A percentile compares a stretch with the other conserved stretches of the same genome.
These are phyloP conservation scores for Siniperca chuatsi DNA, from an alignment of 2,113 vertebrate species.

Conservation along the genomic window DNA sequence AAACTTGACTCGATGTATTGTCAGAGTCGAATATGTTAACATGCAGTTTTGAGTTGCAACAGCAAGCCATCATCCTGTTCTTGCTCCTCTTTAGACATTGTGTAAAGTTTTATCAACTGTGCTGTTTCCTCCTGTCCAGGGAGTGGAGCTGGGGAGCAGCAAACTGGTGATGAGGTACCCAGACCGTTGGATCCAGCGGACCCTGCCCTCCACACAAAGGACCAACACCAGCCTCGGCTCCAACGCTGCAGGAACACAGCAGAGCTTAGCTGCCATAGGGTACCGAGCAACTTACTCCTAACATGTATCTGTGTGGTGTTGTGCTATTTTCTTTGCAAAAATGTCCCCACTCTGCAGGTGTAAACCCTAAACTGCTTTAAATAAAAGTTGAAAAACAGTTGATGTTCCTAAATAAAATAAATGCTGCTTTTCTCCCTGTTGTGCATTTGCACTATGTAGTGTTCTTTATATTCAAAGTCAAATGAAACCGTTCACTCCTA, in stretches of 20 bases:
- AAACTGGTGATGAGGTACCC: conserved; percentile 83
- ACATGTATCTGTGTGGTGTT: not conserved
- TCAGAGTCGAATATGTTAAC: not conserved
- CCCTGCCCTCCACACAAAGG: not conserved
- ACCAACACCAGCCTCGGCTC: conserved; percentile 26
- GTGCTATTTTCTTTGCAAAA: not conserved
- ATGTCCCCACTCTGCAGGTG: not conserved
- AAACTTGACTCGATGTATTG: not conserved
- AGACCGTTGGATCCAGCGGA: conserved; percentile 71
- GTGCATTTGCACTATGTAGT: not conserved
- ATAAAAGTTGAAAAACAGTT: too few relatives aligned
- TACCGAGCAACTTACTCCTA: not conserved
- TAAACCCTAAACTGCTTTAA: too few relatives aligned
- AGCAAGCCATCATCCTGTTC: not conserved
- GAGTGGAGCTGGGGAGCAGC: conserved; percentile 77
- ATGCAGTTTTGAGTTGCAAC: not conserved
- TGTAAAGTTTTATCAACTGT: not conserved
- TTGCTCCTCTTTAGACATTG: not conserved
- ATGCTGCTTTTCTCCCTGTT: not conserved
- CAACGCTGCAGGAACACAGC: conserved; percentile 12
- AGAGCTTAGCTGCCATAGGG: conserved; percentile 9
- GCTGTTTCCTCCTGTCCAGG: conserved; percentile 56
- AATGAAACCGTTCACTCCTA: not conserved
- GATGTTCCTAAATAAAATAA: too few relatives aligned
- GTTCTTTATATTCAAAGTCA: not conserved